A percentile compares a stretch with the other conserved stretches of the same genome.
Evolutionary conservation across 2,113 vertebrate species (phyloP).

Genomic region (Phalacrocorax carbo): DNA sequence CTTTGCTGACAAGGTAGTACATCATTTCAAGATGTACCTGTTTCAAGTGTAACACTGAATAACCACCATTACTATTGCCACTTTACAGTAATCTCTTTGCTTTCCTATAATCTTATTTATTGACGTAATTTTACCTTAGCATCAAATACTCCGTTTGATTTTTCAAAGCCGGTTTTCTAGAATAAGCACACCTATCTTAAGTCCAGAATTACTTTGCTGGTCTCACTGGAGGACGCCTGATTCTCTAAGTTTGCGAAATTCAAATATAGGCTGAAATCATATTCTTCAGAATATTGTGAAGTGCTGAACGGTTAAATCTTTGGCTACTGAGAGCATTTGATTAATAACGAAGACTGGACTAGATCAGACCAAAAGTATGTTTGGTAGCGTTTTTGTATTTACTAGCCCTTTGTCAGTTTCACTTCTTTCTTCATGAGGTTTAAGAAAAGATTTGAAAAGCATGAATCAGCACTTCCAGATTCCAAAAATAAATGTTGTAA

Average conservation of each 20-base stretch:
- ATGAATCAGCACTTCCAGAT: background rate
- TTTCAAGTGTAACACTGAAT: background rate
- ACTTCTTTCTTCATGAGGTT: background rate
- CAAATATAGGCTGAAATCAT: background rate
- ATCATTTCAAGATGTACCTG: background rate
- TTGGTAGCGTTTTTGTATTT: background rate
- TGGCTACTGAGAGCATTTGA: background rate
- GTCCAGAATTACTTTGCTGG: background rate
- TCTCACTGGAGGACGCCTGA: background rate
- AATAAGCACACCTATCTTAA: background rate
- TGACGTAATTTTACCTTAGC: background rate
- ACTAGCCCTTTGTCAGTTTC: background rate
- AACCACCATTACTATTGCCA: background rate
- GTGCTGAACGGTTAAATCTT: background rate
- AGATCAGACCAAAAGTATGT: background rate
- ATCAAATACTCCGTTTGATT: background rate
- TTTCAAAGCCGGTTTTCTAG: background rate
- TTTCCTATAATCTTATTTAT: background rate
- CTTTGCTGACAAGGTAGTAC: slow-evolving; percentile 4
- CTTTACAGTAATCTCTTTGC: background rate
- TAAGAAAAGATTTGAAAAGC: background rate
- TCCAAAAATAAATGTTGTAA: background rate
- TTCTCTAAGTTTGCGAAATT: background rate
- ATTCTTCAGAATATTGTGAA: background rate
- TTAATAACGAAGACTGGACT: background rate